A percentile compares a stretch with the other conserved stretches of the same genome.
Conservation (phyloP, 2,797 vertebrate genomes). For the Lacerta bilineata region DNA sequence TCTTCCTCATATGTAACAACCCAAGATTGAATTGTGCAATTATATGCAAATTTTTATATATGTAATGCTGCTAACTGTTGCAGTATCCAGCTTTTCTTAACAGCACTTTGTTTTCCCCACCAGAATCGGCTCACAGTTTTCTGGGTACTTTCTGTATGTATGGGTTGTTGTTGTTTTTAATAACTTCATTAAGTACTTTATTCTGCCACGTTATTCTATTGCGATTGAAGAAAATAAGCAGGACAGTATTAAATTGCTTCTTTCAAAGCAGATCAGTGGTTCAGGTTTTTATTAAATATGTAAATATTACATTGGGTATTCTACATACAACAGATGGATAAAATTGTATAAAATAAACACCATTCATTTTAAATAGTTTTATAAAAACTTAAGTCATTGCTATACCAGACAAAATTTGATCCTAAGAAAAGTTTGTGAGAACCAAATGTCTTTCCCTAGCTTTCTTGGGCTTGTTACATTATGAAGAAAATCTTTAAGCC, state of each 20-base stretch:
- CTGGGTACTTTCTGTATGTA: neutral
- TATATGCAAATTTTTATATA: neutral
- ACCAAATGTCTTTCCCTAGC: neutral
- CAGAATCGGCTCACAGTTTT: neutral
- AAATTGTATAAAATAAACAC: neutral
- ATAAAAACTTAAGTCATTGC: neutral
- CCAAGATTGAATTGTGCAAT: neutral
- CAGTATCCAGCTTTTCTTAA: neutral
- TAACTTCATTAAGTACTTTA: neutral
- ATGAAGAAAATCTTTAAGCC: neutral
- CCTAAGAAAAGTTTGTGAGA: neutral
- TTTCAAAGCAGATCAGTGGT: neutral
- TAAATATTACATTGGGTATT: neutral
- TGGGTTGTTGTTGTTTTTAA: neutral
- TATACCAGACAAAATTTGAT: neutral
- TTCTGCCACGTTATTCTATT: neutral
- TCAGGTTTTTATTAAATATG: slow-evolving; percentile 11
- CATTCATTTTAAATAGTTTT: neutral
- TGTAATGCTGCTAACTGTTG: neutral
- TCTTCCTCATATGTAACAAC: neutral
- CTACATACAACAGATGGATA: neutral
- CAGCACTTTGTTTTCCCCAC: neutral
- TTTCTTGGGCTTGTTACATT: neutral
- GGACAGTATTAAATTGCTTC: neutral
- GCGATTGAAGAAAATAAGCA: neutral